phyloP scores from a whole-genome alignment of 64 coral and sea anemone species.

The Porites australiensis region DNA sequence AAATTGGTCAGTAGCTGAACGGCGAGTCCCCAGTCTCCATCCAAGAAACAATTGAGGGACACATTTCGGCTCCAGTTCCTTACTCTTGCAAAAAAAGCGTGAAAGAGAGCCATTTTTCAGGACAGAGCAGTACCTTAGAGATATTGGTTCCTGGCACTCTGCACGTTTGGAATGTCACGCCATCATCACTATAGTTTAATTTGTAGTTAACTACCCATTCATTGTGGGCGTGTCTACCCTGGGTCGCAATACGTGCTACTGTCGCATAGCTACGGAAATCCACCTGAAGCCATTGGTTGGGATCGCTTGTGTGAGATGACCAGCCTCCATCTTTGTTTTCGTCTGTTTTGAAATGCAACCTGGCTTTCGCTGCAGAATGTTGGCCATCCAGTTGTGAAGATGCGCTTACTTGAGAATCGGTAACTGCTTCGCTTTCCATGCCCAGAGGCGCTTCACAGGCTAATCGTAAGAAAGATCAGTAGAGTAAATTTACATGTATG shows the following conservation, averaged over 20 bases:
- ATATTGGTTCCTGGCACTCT: conserved; percentile 3
- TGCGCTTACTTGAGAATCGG: conserved; percentile 30
- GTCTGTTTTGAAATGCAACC: conserved; percentile 13
- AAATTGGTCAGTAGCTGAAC: too few relatives aligned
- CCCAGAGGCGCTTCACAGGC: too few relatives aligned
- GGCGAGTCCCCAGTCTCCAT: too few relatives aligned
- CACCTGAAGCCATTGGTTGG: conserved; percentile 50
- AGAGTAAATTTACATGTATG: too few relatives aligned
- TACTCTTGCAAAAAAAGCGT: too few relatives aligned
- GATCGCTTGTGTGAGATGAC: conserved; percentile 3
- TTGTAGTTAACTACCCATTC: not conserved
- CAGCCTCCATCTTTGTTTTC: conserved; percentile 21
- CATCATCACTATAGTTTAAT: conserved; percentile 11
- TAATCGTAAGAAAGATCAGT: too few relatives aligned
- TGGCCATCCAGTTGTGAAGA: conserved; percentile 24
- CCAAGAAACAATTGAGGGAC: too few relatives aligned
- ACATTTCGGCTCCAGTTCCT: too few relatives aligned
- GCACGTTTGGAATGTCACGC: not conserved
- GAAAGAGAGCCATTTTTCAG: too few relatives aligned
- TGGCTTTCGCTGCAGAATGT: not conserved
- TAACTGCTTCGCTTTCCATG: not conserved
- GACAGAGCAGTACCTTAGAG: not conserved
- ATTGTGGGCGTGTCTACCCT: not conserved
- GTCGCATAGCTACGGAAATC: conserved; percentile 12
- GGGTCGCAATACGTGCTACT: conserved; percentile 32